Evolutionary conservation across 30 jellyfish, hydroid and myxozoan species (phyloP).

Genomic region (Hydra vulgaris): DNA sequence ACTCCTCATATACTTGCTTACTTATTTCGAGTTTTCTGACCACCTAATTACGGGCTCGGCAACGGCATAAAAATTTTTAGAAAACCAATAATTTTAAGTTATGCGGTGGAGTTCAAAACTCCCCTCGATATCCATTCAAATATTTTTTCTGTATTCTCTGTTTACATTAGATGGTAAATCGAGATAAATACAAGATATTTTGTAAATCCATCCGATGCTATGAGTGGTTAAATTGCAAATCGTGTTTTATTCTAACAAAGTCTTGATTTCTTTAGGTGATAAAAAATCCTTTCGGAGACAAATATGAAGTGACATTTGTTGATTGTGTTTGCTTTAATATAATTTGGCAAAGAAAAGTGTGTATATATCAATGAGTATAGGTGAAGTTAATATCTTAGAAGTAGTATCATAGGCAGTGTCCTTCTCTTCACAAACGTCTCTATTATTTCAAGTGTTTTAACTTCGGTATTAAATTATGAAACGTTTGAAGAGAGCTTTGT

Average conservation of each 20-base stretch:
- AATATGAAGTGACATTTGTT: background rate
- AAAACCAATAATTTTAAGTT: too few species aligned
- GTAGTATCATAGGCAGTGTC: background rate
- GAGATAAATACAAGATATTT: background rate
- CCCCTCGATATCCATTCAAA: background rate
- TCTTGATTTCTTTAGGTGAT: background rate
- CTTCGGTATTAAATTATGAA: constrained; percentile 36
- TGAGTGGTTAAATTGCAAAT: background rate
- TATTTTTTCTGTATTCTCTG: background rate
- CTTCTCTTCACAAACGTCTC: background rate
- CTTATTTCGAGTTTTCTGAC: too few species aligned
- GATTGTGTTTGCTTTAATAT: background rate
- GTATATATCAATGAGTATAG: background rate
- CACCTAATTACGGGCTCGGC: too few species aligned
- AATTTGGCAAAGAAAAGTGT: background rate
- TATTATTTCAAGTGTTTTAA: background rate
- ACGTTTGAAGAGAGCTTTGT: constrained; percentile 86
- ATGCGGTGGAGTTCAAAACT: background rate
- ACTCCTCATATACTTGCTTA: too few species aligned
- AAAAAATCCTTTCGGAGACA: background rate
- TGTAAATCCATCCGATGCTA: background rate
- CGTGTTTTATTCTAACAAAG: background rate
- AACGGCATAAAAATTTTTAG: too few species aligned
- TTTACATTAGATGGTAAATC: background rate
- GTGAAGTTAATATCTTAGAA: background rate